A percentile compares a stretch with the other conserved stretches of the same genome.
Evolutionary conservation across 2,888 invertebrate species (phyloP).

Genomic region (Acanthosepion pharaonis): DNA sequence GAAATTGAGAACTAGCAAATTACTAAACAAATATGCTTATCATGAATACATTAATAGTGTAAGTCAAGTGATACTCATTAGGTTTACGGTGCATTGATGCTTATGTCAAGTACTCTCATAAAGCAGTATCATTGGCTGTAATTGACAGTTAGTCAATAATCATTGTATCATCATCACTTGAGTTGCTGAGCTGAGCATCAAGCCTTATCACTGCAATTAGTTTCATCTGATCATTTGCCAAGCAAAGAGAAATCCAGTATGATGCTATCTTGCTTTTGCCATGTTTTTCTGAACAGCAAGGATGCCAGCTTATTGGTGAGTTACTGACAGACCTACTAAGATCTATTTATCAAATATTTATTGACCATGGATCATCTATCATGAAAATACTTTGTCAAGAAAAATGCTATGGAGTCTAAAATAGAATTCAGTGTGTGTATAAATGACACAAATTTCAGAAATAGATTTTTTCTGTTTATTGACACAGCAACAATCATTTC

Average conservation of each 20-base stretch:
- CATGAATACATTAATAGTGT: not conserved
- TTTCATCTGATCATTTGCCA: not conserved
- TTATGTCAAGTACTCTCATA: not conserved
- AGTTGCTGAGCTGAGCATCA: not conserved
- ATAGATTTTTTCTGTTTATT: not conserved
- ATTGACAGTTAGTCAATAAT: not conserved
- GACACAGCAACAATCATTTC: not conserved
- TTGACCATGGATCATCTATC: not conserved
- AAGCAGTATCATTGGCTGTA: not conserved
- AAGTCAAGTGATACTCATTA: not conserved
- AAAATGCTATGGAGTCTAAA: not conserved
- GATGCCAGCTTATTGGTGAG: not conserved
- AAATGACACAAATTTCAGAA: not conserved
- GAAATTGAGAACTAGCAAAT: not conserved
- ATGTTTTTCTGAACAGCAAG: not conserved
- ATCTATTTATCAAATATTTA: not conserved
- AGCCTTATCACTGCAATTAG: not conserved
- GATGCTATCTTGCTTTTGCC: not conserved
- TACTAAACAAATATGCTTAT: not conserved
- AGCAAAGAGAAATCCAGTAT: not conserved
- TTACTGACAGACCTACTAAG: not conserved
- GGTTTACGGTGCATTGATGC: not conserved
- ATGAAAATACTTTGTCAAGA: not conserved
- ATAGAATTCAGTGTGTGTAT: not conserved
- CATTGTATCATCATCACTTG: not conserved